A percentile compares a stretch with the other conserved stretches of the same genome.
These are phyloP conservation scores for Meteorus cinctellus DNA, from an alignment of 2,888 invertebrate genomes.

Conservation along the genomic window DNA sequence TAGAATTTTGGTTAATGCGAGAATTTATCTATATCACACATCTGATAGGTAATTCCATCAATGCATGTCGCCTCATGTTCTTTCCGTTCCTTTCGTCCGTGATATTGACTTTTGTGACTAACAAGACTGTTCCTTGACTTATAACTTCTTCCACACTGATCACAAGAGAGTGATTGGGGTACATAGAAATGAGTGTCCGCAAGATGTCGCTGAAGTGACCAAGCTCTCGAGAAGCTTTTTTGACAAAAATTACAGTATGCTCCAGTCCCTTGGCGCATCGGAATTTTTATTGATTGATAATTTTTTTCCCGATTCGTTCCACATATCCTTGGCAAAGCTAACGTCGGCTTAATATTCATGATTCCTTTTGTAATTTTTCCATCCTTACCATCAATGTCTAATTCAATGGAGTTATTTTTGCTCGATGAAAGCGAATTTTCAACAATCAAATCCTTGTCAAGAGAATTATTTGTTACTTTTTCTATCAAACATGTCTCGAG, in stretches of 20 bases:
- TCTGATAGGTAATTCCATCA: conserved; percentile 59
- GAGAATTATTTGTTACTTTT: conserved; percentile 47
- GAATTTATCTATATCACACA: not conserved
- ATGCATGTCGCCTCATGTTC: conserved; percentile 60
- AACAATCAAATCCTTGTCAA: not conserved
- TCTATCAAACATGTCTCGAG: conserved; percentile 62
- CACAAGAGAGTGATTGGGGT: conserved; percentile 73
- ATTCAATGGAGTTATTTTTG: not conserved
- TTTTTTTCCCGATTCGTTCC: conserved; percentile 37
- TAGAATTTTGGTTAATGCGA: no score
- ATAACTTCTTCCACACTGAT: conserved; percentile 74
- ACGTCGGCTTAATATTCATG: not conserved
- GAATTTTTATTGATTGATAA: not conserved
- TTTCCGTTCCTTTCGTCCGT: conserved; percentile 68
- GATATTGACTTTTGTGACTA: conserved; percentile 75
- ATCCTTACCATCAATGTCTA: not conserved
- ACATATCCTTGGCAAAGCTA: conserved; percentile 26
- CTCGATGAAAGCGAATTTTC: not conserved
- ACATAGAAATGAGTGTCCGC: conserved; percentile 75
- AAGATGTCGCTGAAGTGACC: conserved; percentile 75
- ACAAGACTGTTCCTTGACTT: conserved; percentile 74
- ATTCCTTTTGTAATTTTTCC: not conserved
- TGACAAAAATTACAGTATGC: conserved; percentile 73
- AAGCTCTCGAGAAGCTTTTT: conserved; percentile 74
- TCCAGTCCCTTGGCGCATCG: conserved; percentile 47